Evolutionary conservation across 1,140 invertebrate species (phyloP).

Genomic region (Dinothrombium tinctorium): DNA sequence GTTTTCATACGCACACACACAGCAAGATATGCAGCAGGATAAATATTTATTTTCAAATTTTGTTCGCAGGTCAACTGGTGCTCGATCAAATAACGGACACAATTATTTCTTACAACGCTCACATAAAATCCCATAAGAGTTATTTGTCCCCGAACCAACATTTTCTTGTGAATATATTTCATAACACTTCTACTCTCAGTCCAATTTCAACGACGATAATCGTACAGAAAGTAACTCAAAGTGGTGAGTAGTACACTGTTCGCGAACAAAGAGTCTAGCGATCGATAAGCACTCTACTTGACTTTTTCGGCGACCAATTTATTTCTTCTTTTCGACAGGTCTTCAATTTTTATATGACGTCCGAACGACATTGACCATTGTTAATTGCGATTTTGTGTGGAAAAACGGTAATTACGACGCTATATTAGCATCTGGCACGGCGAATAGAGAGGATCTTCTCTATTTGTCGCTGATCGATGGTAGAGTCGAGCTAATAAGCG

Average conservation of each 20-base stretch:
- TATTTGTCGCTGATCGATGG: conserved; percentile 46
- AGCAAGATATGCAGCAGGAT: conserved; percentile 14
- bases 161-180: conserved; percentile 11
- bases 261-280: not conserved
- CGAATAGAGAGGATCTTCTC: conserved; percentile 39
- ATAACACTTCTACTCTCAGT: conserved; percentile 2
- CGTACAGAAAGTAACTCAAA: conserved; percentile 37
- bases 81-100: conserved; percentile 51
- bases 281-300: not conserved
- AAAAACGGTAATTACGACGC: conserved; percentile 48
- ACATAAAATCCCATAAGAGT: conserved; percentile 8
- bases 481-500: conserved; percentile 53
- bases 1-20: not conserved
- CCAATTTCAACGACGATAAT: conserved; percentile 27
- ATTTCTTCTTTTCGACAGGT: conserved; percentile 19
- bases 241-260: conserved; percentile 18
- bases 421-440: conserved; percentile 40
- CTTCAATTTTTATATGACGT: conserved; percentile 48
- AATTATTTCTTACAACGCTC: conserved; percentile 25
- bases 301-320: not conserved
- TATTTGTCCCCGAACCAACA: conserved; percentile 12
- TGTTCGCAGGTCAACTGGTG: conserved; percentile 40
- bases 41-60: conserved; percentile 15
- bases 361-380: conserved; percentile 46
- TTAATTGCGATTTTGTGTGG: conserved; percentile 47